Percentiles rank a stretch among this genome's conserved stretches.
These are phyloP conservation scores for Eulemur rubriventer DNA, from an alignment of 2,797 vertebrate species.

Conservation along the genomic window DNA sequence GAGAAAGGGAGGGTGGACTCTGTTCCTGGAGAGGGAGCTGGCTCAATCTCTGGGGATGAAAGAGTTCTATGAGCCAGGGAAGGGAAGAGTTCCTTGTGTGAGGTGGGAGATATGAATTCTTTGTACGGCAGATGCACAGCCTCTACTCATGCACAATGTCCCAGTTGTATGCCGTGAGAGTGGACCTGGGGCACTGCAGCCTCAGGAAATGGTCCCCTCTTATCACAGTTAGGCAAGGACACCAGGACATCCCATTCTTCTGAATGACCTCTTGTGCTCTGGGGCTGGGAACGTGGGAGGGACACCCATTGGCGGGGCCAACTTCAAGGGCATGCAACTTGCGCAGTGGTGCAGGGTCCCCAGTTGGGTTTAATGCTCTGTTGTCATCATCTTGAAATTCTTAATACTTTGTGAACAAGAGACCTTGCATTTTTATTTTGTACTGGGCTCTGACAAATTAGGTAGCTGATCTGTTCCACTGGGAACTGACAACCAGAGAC, in stretches of 20 bases:
- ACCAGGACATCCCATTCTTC: background rate
- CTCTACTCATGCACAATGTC: background rate
- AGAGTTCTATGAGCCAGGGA: background rate
- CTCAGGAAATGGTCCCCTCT: background rate
- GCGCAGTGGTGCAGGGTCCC: background rate
- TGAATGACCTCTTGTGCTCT: background rate
- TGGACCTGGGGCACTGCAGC: background rate
- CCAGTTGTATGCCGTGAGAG: background rate
- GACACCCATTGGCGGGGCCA: background rate
- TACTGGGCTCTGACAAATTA: background rate
- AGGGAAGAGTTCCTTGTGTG: background rate
- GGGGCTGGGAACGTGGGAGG: background rate
- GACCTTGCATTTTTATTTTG: background rate
- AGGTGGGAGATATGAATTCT: background rate
- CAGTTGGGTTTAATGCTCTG: background rate
- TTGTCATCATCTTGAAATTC: background rate
- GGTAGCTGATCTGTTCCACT: background rate
- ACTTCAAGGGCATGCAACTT: background rate
- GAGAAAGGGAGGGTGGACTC: background rate
- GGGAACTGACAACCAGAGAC: background rate
- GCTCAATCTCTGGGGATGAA: background rate
- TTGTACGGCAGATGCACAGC: background rate
- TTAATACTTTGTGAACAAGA: background rate
- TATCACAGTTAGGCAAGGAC: background rate
- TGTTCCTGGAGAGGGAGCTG: background rate